Evolutionary conservation across 2,888 invertebrate genomes (phyloP), one percentile per base, ranked within the genome.

Genomic region (Dynastes grantii): DNA sequence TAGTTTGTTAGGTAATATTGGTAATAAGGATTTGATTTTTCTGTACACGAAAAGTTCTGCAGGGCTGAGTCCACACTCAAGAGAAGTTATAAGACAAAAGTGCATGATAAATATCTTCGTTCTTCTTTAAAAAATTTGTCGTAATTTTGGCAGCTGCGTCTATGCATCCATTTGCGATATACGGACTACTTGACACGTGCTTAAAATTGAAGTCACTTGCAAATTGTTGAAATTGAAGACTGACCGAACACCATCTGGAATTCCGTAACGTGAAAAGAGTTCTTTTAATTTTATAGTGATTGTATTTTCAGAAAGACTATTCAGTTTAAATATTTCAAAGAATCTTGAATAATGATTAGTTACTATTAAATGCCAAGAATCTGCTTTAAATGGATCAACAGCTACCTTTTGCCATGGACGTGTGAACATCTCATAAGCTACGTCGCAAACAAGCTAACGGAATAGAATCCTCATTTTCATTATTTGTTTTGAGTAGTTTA

Each of bases 211-310:
- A 70, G n/a, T 71, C 55, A 40, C n/a, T 51, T 61, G 78, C 76
- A 64, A 83, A 82, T 29, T 80, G 51, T 49, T 78, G 79, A 67
- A 85, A 84, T 64, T 84, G 84, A 5, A 81, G 80, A 49, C 84
- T 9, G 82, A 81, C 16, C 58, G 13, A 8, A 27, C 58, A 58
- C 22, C 27, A 11, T 22, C 63, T 29, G 29, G 22, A 11, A 29
- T 51, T 51, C 51, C 51, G n/a, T 51, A 51, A 9, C 51, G 51
- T 13, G 51, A 51, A 51, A 51, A 51, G 11, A 51, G 51, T 2
- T 51, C 51, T 51, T 51, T 51, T 51, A 51, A 4, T 51, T 51
- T 51, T 2, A n/a, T 51, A n/a, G n/a, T 51, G n/a, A 51, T 51
- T 51, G 22, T 22, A 22, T 22, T 22, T 22, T 22, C 22, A 22